Conservation (phyloP, 2,888 invertebrate species). For the Alsophila aescularia region DNA sequence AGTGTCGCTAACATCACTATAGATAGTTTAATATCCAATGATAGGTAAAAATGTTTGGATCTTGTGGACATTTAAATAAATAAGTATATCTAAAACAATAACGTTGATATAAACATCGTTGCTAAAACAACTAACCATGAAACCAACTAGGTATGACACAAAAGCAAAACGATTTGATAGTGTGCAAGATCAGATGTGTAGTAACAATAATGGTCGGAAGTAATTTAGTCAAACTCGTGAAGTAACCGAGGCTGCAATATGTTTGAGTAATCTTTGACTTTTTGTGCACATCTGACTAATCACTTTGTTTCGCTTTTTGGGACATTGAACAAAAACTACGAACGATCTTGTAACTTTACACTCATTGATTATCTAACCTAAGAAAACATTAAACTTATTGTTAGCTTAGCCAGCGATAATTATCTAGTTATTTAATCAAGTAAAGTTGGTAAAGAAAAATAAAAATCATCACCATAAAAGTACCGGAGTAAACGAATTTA, state of each 20-base stretch:
- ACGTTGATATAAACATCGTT: no score
- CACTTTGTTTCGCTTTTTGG: neutral
- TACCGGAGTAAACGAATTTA: neutral
- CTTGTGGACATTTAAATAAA: no score
- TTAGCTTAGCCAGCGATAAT: no score
- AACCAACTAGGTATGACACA: neutral
- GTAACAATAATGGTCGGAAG: conserved; percentile 21
- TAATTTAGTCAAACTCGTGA: conserved; percentile 18
- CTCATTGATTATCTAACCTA: no score
- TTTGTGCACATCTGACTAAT: conserved; percentile 9
- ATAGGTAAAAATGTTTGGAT: no score
- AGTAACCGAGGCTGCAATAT: conserved; percentile 16
- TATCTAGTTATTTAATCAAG: no score
- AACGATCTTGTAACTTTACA: no score
- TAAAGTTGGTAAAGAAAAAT: neutral
- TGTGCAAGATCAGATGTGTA: conserved; percentile 13
- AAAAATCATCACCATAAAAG: neutral
- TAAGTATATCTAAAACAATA: no score
- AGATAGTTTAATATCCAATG: no score
- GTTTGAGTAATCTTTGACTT: conserved; percentile 24
- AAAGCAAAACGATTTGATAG: conserved; percentile 8
- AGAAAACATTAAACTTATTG: no score
- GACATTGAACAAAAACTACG: neutral
- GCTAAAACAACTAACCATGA: no score
- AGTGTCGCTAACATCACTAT: no score